A percentile compares a stretch with the other conserved stretches of the same genome.
Conservation (phyloP, 2,113 vertebrate species). For the Callocephalon fimbriatum region DNA sequence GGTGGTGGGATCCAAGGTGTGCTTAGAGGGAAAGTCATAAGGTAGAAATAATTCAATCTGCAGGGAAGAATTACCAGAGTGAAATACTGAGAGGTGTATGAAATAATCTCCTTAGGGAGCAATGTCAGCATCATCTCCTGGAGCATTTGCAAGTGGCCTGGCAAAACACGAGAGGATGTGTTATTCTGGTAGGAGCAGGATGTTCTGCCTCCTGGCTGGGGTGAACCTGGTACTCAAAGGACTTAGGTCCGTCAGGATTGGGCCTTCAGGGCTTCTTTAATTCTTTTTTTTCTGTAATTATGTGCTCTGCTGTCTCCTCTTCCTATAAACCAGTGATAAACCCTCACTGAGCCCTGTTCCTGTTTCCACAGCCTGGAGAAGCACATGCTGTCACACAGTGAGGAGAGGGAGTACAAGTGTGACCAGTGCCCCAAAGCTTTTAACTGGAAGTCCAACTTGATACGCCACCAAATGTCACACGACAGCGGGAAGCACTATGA, state of each 20-base stretch:
- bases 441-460: conserved; percentile 89
- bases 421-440: conserved; percentile 90
- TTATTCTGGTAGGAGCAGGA: background rate
- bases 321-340: background rate
- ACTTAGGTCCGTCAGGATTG: background rate
- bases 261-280: background rate
- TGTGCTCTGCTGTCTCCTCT: background rate
- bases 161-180: background rate
- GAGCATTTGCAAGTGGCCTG: background rate
- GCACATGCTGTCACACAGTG: conserved; percentile 92
- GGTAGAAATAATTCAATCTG: conserved; percentile 26
- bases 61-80: background rate
- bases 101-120: background rate
- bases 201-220: background rate
- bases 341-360: conserved; percentile 32
- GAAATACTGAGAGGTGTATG: background rate
- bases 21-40: background rate
- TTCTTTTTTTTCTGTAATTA: background rate
- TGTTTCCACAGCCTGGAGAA: conserved; percentile 89
- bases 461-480: conserved; percentile 88
- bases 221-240: background rate
- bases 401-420: conserved; percentile 95
- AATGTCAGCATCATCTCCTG: conserved; percentile 27
- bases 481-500: conserved; percentile 88
- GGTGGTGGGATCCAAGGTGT: background rate